Base-by-base conservation (phyloP, 2,888 invertebrate species). In the Smittia aterrima region DNA sequence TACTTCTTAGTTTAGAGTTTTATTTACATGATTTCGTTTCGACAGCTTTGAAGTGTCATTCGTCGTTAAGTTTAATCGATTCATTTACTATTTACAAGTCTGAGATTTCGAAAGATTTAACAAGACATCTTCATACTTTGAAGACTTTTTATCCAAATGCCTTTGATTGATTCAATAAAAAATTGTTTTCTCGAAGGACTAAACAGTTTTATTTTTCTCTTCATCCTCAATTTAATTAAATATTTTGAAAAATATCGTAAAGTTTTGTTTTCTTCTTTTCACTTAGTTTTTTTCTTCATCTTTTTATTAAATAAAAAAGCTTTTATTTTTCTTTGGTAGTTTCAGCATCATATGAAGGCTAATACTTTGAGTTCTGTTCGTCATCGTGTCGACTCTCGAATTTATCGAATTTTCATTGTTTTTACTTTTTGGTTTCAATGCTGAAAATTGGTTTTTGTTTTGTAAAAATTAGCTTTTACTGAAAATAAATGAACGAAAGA, bases 401-500 rank as follows among this genome's bases (percentile, higher is more conserved):
- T 25, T 13, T 13, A 7, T 13, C 4, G 47, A 47, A 47, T 47
- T n/a, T 47, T 47, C 47, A 47, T 47, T 3, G 16, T 67, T 40
- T 67, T 71, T 47, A 13, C 13, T n/a, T 47, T 13, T 47, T 3
- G 2, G 47, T 47, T 47, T 11, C n/a, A n/a, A 47, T 62, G 72
- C 72, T 72, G 72, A 72, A 72, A 72, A 62, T 72, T 72, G 72
- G 70, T 71, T 38, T 53, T 72, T 47, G 40, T 13, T 64, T 38
- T 64, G 72, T 62, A 62, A 62, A 54, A 66, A 74, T 66, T 74
- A 66, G 74, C 66, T 74, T 74, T 72, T 74, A 74, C 74, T 74
- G 74, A 47, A 74, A 74, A 74, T 74, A 74, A 66, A 74, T 22
- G 25, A 54, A 72, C 58, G 25, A 11, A 72, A 71, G 20, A 64